Conservation (phyloP, 2,797 vertebrate genomes). For the Ctenosaura bakeri region DNA sequence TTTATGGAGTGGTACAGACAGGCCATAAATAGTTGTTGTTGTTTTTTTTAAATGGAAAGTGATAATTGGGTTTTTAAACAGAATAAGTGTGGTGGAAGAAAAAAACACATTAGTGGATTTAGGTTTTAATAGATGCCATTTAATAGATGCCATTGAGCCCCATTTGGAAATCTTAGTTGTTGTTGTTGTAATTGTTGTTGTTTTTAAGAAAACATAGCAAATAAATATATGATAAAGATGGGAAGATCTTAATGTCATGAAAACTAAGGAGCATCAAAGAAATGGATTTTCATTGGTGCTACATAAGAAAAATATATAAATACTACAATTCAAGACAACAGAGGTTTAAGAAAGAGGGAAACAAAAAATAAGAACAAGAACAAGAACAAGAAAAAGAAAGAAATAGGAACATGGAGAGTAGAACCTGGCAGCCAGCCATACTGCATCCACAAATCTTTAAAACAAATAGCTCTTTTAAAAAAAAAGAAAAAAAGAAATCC, state of each 20-base stretch:
- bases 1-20: background rate
- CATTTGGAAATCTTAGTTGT: conserved; percentile 11
- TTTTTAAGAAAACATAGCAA: conserved; percentile 46
- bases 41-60: conserved; percentile 16
- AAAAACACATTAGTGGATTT: background rate
- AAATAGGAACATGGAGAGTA: conserved; percentile 21
- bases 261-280: background rate
- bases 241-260: conserved; percentile 33
- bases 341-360: conserved; percentile 24
- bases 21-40: background rate
- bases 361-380: background rate
- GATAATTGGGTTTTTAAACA: conserved; percentile 4
- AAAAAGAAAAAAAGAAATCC: conserved; percentile 61
- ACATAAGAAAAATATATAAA: conserved; percentile 2
- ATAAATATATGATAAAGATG: rapidly evolving
- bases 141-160: conserved; percentile 34
- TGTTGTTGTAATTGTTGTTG: too few species aligned
- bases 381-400: background rate
- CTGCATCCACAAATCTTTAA: conserved; percentile 50
- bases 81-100: background rate
- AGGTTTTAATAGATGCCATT: conserved; percentile 3
- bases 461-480: conserved; percentile 69
- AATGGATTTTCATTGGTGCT: background rate
- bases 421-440: conserved; percentile 36
- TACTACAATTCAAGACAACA: conserved; percentile 25